Evolutionary conservation across 1,140 invertebrate species (phyloP).

Genomic region (Carcinoscorpius rotundicauda): DNA sequence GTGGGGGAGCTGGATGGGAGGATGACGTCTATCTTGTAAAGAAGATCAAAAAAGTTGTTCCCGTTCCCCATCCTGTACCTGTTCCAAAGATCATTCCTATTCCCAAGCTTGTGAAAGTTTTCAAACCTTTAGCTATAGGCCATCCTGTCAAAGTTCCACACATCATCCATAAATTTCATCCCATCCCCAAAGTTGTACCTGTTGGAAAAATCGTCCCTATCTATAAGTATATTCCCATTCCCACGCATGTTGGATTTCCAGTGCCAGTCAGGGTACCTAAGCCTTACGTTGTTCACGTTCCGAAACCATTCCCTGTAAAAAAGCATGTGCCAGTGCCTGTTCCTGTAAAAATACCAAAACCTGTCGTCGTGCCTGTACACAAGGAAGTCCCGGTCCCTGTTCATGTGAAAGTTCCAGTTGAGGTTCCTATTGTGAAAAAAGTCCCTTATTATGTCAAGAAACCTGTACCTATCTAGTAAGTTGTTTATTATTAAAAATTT

Average conservation of each 20-base stretch:
- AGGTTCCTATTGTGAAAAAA: slow-evolving; percentile 15
- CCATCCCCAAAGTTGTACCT: slow-evolving; percentile 9
- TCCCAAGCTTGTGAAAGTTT: slow-evolving; percentile 24
- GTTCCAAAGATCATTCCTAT: slow-evolving; percentile 26
- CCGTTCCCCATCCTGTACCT: slow-evolving; percentile 28
- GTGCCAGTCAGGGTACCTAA: slow-evolving; percentile 23
- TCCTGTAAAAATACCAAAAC: slow-evolving; percentile 21
- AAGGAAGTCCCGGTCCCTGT: slow-evolving; percentile 17
- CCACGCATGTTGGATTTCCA: slow-evolving; percentile 22
- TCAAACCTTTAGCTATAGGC: slow-evolving; percentile 23
- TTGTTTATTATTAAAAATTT: slow-evolving; percentile 1
- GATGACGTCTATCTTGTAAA: too few species aligned
- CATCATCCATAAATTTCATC: slow-evolving; percentile 6
- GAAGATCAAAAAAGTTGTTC: too few species aligned
- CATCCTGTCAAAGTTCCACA: slow-evolving; percentile 22
- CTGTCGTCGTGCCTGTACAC: slow-evolving; percentile 15
- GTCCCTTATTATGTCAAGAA: slow-evolving; percentile 18
- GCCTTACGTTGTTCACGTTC: slow-evolving; percentile 21
- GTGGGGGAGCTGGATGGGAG: too few species aligned
- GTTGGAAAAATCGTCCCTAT: slow-evolving; percentile 22
- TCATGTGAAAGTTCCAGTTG: slow-evolving; percentile 15
- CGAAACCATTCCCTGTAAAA: slow-evolving; percentile 25
- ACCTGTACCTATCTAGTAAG: slow-evolving; percentile 18
- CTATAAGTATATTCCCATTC: slow-evolving; percentile 29
- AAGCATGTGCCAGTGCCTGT: slow-evolving; percentile 26